A percentile compares a stretch with the other conserved stretches of the same genome.
Conservation (phyloP, 2,113 vertebrate genomes). For the Anoura caudifer region DNA sequence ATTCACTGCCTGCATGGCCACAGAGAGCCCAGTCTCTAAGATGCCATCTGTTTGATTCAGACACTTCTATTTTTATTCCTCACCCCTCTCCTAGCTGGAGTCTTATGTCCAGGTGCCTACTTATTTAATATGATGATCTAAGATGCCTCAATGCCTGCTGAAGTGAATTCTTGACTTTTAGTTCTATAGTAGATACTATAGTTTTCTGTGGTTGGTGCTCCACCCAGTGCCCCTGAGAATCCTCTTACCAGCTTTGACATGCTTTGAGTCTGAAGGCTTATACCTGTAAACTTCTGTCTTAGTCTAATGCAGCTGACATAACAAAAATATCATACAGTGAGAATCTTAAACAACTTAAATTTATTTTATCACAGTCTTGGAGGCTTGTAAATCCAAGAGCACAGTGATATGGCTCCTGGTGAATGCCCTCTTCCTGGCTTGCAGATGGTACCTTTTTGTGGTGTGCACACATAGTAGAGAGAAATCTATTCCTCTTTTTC, state of each 20-base stretch:
- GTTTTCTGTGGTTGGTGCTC: neutral
- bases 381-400: neutral
- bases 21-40: neutral
- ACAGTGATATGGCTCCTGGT: neutral
- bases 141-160: neutral
- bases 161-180: neutral
- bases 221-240: neutral
- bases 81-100: neutral
- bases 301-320: neutral
- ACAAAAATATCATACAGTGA: neutral
- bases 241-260: neutral
- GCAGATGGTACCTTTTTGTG: neutral
- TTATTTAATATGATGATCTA: neutral
- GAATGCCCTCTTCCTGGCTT: neutral
- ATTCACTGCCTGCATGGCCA: neutral
- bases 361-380: neutral
- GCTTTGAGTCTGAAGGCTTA: neutral
- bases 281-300: neutral
- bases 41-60: neutral
- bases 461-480: fast-evolving
- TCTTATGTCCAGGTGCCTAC: neutral
- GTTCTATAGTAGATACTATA: neutral
- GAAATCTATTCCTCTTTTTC: neutral
- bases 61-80: neutral
- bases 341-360: neutral